Evolutionary conservation across 1,140 invertebrate species (phyloP), one percentile per base, ranked within the genome.

Genomic region (Drosophila malerkotliana): DNA sequence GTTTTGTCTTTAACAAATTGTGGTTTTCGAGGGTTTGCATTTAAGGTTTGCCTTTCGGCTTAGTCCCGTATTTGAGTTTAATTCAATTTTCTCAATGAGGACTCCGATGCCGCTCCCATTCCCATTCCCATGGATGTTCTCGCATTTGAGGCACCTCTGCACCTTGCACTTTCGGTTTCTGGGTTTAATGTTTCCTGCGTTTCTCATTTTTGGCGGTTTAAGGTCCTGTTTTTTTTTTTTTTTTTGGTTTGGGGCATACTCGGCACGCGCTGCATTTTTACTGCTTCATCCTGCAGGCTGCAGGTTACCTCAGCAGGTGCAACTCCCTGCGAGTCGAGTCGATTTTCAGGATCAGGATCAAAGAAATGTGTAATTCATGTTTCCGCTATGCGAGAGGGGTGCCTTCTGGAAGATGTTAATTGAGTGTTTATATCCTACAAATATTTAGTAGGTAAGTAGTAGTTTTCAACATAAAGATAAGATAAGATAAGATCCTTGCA

Each of bases 201-300:
- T 14, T 62, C 21, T 47, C 60, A 28, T 53, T 44, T 53, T 58
- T 77, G 49, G 51, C 63, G 62, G 62, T 68, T 55, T 51, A 26
- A 10, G 30, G 39, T 34, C 37, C 44, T 45, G 30, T 44, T 51
- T 64, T 71, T 75, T 64, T 51, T 14, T n/a, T n/a, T 15, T 18
- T 18, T 18, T 18, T 18, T 64, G 59, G 66, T 67, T 75, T 79
- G 61, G 58, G 52, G 56, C 53, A 62, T 15, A 56, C 61, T 39
- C 61, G 83, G 79, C 83, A 88, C 83, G 83, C 75, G 83, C 79
- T 88, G 83, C 83, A 88, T 82, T 88, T 88, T 88, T 88, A 88
- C 66, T 79, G 83, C 83, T 88, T 88, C 83, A 88, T 79, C 82
- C 74, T 63, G 63, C 62, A 66, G 41, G 14, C 62, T 12, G 32